Evolutionary conservation across 2,113 vertebrate species (phyloP).

Genomic region (Vanacampus margaritifer): DNA sequence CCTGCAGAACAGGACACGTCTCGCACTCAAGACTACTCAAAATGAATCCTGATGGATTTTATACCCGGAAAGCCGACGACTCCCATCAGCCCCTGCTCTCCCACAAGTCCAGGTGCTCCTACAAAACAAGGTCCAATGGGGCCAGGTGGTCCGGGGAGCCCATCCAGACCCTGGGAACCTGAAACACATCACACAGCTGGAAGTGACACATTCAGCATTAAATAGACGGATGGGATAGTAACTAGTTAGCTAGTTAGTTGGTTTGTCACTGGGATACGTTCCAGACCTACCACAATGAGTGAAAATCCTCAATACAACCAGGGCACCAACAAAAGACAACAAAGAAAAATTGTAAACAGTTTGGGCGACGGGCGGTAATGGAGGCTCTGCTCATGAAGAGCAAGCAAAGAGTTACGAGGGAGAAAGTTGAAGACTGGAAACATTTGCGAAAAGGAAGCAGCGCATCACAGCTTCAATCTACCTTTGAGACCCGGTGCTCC

Average conservation of each 20-base stretch:
- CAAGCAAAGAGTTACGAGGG: background rate
- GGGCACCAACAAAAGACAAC: too few relatives aligned
- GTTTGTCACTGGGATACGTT: too few relatives aligned
- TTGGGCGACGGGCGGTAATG: background rate
- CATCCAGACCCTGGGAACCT: constrained; percentile 47
- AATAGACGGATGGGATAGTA: too few relatives aligned
- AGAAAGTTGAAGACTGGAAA: background rate
- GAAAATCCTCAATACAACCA: too few relatives aligned
- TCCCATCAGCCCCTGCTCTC: constrained; percentile 45
- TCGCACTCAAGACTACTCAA: background rate
- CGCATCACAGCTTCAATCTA: constrained; percentile 10
- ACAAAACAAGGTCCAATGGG: constrained; percentile 27
- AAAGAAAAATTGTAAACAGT: background rate
- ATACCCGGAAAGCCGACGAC: constrained; percentile 49
- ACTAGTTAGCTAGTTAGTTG: too few relatives aligned
- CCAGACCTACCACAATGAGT: too few relatives aligned
- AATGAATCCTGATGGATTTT: too few relatives aligned
- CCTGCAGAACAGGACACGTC: constrained; percentile 35
- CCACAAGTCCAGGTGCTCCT: constrained; percentile 47
- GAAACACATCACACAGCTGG: constrained; percentile 3
- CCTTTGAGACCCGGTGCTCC: constrained; percentile 58
- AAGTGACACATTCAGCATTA: background rate
- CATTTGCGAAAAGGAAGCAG: background rate
- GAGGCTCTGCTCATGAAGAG: background rate
- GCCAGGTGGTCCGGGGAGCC: constrained; percentile 39